phyloP scores from a whole-genome alignment of 1,140 invertebrate genomes.

The Notospermus geniculatus region DNA sequence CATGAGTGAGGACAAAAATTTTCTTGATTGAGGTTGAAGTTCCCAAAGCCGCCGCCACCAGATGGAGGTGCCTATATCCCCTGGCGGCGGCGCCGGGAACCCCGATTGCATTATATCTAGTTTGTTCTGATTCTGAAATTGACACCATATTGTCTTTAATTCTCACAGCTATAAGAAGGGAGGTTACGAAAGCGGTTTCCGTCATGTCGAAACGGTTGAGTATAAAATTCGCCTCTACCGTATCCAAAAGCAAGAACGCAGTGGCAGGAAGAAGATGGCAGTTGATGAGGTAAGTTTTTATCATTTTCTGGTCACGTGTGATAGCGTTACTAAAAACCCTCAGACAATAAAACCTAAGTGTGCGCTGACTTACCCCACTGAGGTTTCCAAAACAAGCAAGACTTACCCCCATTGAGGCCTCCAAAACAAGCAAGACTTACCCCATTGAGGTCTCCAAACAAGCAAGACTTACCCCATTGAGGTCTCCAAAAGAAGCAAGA shows the following conservation, averaged over 20 bases:
- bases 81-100: no score
- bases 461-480: no score
- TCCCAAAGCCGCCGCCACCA: no score
- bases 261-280: constrained; percentile 30
- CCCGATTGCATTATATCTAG: not conserved
- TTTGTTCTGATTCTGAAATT: not conserved
- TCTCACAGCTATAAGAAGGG: constrained; percentile 60
- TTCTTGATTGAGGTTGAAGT: no score
- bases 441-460: no score
- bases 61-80: no score
- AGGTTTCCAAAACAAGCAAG: not conserved
- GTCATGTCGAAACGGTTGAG: constrained; percentile 56
- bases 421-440: no score
- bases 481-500: no score
- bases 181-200: constrained; percentile 62
- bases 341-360: not conserved
- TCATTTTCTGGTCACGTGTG: no score
- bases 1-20: no score
- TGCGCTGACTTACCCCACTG: not conserved
- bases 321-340: not conserved
- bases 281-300: constrained; percentile 51
- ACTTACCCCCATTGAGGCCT: no score
- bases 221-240: constrained; percentile 66
- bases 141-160: not conserved
- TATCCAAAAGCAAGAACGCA: constrained; percentile 24